These are phyloP conservation scores for Cosmia trapezina DNA, from an alignment of 2,888 invertebrate species.

Conservation along the genomic window DNA sequence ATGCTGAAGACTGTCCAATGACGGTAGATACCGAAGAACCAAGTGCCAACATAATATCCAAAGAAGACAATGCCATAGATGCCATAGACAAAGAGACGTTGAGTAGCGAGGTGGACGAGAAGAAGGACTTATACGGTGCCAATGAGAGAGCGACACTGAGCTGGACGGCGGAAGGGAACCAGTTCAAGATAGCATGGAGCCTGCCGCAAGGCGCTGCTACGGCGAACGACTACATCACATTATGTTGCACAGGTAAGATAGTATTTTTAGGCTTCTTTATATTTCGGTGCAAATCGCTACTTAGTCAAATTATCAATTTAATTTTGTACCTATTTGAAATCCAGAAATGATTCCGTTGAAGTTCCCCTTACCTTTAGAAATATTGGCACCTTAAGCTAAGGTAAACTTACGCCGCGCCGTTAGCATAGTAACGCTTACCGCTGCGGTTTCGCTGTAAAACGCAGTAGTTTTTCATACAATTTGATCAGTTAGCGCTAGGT, in stretches of 20 bases:
- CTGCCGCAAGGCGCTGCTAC: conserved; percentile 82
- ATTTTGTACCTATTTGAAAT: neutral
- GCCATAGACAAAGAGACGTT: conserved; percentile 72
- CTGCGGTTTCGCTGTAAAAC: no score
- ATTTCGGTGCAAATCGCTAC: neutral
- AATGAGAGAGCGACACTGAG: conserved; percentile 70
- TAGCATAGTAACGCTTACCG: no score
- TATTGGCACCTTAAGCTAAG: neutral
- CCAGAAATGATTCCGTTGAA: neutral
- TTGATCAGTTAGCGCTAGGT: no score
- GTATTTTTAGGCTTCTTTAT: neutral
- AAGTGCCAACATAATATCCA: conserved; percentile 79
- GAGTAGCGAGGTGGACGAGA: conserved; percentile 65
- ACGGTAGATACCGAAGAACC: conserved; percentile 65
- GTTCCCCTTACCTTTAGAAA: neutral
- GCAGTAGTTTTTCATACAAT: no score
- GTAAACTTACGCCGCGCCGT: neutral
- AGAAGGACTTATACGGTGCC: conserved; percentile 60
- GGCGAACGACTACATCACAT: conserved; percentile 88
- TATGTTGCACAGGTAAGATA: conserved; percentile 90
- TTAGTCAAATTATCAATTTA: neutral
- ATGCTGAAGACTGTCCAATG: conserved; percentile 46
- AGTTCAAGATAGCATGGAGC: conserved; percentile 86
- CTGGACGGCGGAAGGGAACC: conserved; percentile 84
- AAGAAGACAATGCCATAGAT: conserved; percentile 78